Conservation (phyloP, 2,797 vertebrate species). For the Discoglossus pictus region DNA sequence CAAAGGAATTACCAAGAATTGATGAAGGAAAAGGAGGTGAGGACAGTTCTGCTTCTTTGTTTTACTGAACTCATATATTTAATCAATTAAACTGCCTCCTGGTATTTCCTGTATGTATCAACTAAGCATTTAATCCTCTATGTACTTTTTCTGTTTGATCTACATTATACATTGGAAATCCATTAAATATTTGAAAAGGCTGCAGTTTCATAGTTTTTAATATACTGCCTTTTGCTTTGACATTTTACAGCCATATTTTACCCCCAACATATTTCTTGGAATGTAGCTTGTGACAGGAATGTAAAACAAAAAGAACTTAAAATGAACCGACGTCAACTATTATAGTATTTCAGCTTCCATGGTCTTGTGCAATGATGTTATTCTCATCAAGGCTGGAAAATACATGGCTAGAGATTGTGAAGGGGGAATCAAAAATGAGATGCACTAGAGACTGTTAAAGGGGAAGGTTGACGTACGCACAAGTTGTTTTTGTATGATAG, state of each 20-base stretch:
- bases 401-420: too few species aligned
- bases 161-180: slow-evolving; percentile 11
- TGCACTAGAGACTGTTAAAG: too few species aligned
- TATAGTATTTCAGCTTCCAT: too few species aligned
- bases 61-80: slow-evolving; percentile 37
- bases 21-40: slow-evolving; percentile 18
- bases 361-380: too few species aligned
- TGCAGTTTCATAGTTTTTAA: slow-evolving; percentile 10
- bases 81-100: slow-evolving; percentile 15
- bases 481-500: too few species aligned
- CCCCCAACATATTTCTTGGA: background rate
- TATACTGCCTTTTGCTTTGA: slow-evolving; percentile 14
- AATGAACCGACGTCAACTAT: too few species aligned
- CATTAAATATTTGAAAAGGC: slow-evolving; percentile 21
- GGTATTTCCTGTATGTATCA: slow-evolving; percentile 39
- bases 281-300: background rate
- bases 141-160: slow-evolving; percentile 18
- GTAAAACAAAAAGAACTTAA: too few species aligned
- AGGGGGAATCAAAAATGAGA: too few species aligned
- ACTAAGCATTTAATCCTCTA: slow-evolving; percentile 23
- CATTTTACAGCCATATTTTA: background rate
- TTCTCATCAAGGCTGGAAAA: too few species aligned
- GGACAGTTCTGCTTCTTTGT: slow-evolving; percentile 26
- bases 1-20: slow-evolving; percentile 44
- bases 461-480: background rate